Evolutionary conservation across 2,888 invertebrate genomes (phyloP), one percentile per base, ranked within the genome.

Genomic region (Cephalotes varians): DNA sequence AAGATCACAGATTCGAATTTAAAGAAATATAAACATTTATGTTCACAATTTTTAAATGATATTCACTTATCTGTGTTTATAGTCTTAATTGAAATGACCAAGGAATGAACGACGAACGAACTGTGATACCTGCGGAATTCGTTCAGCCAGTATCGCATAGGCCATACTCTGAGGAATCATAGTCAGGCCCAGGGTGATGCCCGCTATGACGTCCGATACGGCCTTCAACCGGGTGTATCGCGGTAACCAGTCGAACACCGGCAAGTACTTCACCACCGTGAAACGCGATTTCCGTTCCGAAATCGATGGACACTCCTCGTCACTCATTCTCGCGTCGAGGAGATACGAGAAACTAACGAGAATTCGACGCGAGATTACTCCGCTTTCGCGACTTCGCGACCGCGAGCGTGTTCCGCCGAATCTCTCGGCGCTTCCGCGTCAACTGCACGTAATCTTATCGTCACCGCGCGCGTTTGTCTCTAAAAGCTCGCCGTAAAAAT

Each of bases 151-250:
- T 69, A 97, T 95, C 51, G 98, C 98, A 94, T 98, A 98, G 18
- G 98, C 99, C 91, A 99, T 97, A 90, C 98, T 98, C 95, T 98
- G 98, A 6, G 99, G 99, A 91, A 99, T 98, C 93, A 99, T 97
- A 5, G 98, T 99, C 74, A 99, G 95, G 0, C 98, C 98, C 12
- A 99, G 96, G 1, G 99, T 98, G 67, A 98, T 93, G 51, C 99
- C 99, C 18, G 98, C 98, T 88, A 99, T 97, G 74, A 97, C 92
- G 95, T 99, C 99, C 4, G 97, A 97, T 79, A 97, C 94, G 0
- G 97, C 96, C 86, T 96, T 96, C 85, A 96, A 95, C 88, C 96
- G 96, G 79, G 96, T 96, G 95, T 98, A 98, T 76, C 94, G 95
- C 31, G 96, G 96, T 85, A 97, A 95, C 98, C 97, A 97, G 90